A percentile compares a stretch with the other conserved stretches of the same genome.
These are phyloP conservation scores for Microplitis mediator DNA, from an alignment of 1,140 invertebrate species.

Conservation along the genomic window DNA sequence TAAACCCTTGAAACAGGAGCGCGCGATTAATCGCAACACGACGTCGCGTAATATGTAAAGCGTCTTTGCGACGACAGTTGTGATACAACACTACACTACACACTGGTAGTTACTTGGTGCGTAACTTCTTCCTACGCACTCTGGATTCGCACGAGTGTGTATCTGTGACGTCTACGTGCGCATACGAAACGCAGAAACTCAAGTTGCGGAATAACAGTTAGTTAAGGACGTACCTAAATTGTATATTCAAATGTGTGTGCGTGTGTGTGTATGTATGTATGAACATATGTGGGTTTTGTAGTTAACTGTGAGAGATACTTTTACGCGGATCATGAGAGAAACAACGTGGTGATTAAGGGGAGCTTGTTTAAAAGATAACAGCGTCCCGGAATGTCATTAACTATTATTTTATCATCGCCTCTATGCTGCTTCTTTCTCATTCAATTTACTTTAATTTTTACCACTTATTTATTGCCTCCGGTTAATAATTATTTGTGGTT, in stretches of 20 bases:
- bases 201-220: conserved; percentile 19
- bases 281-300: neutral
- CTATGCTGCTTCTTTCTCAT: neutral
- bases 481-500: neutral
- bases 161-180: neutral
- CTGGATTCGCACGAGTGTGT: neutral
- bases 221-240: conserved; percentile 8
- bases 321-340: neutral
- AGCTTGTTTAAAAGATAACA: conserved; percentile 5
- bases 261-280: neutral
- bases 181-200: neutral
- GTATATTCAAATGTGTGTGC: neutral
- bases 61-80: neutral
- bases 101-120: neutral
- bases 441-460: neutral
- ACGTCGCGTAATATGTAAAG: conserved; percentile 26
- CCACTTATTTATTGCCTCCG: neutral
- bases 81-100: neutral
- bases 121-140: conserved; percentile 24
- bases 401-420: neutral
- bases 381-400: neutral
- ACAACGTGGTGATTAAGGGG: conserved; percentile 13
- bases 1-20: conserved; percentile 31
- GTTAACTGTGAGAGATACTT: no score
- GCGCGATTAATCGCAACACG: conserved; percentile 27